Evolutionary conservation across 2,888 invertebrate species (phyloP).

Genomic region (Tipula helvola): DNA sequence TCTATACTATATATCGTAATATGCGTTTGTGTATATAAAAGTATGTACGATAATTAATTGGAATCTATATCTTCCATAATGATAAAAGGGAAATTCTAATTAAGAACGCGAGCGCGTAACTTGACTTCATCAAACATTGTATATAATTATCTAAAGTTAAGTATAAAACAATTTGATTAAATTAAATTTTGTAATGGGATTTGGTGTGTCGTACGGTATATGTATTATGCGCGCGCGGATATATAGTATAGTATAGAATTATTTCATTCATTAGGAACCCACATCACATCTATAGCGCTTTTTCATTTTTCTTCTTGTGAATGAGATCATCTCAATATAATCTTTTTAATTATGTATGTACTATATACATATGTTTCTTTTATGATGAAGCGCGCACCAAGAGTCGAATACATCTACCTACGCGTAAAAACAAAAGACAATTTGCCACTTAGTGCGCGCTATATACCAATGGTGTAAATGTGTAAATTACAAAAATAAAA

Average conservation of each 20-base stretch:
- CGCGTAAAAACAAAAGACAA: neutral
- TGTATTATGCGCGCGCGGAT: neutral
- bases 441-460: neutral
- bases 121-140: neutral
- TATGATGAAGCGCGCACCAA: neutral
- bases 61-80: neutral
- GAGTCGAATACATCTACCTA: neutral
- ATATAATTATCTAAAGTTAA: too few species aligned
- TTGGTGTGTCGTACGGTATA: neutral
- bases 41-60: neutral
- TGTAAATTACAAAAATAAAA: neutral
- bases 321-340: neutral
- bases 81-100: conserved; percentile 5
- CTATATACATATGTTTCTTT: neutral
- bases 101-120: conserved; percentile 6
- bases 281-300: neutral
- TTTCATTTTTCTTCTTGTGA: neutral
- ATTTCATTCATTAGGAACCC: neutral
- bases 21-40: neutral
- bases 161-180: neutral
- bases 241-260: neutral
- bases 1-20: neutral
- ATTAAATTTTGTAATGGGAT: neutral
- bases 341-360: neutral
- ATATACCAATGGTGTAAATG: neutral